Base-by-base conservation (phyloP, 23 tunicate genomes). In the Ascidia mentula region DNA sequence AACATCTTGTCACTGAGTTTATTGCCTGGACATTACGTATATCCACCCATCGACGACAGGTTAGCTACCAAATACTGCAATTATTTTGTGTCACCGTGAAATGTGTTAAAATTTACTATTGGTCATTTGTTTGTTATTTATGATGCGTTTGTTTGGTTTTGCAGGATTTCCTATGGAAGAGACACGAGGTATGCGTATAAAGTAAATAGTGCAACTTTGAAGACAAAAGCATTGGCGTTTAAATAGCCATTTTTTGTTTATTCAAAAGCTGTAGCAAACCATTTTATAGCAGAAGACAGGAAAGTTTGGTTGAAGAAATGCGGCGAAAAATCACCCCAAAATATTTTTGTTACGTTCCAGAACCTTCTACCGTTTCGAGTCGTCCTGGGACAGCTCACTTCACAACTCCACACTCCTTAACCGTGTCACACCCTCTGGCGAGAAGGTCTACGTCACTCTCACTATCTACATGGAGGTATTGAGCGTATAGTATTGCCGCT, bases 331-430 rank as follows among this genome's bases (percentile, higher is more conserved):
- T n/a, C n/a, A n/a, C 65, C 2, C 24, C 13, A 53, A 5, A 20
- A 28, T 53, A 53, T 28, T 9, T 6, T 5, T 9, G 46, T 80
- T 36, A 0, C 18, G 3, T 46, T 53, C 32, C 75, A 88, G 96
- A 60, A 90, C 96, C 24, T 80, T 90, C 70, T 90, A 87, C 65
- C 83, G 97, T 28, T 77, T 94, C 60, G 98, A 94, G 70, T 78
- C 86, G 12, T 92, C 93, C 4, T 94, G 98, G 98, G 98, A 94
- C 72, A 84, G 90, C 46, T 94, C 98, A 28, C 82, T 94, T 18
- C 98, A 94, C 46, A 77, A 94, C 46, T 88, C 94, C 18, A 53
- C 70, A 1, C 70, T 89, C 9, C 79, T 94, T 31, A 89, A 94
- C 61, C 85, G 98, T 32, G 96, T 90, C 20, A 85, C 96, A 0